phyloP scores from a whole-genome alignment of 2,888 invertebrate genomes.

The Coronaproctus castanopsis region DNA sequence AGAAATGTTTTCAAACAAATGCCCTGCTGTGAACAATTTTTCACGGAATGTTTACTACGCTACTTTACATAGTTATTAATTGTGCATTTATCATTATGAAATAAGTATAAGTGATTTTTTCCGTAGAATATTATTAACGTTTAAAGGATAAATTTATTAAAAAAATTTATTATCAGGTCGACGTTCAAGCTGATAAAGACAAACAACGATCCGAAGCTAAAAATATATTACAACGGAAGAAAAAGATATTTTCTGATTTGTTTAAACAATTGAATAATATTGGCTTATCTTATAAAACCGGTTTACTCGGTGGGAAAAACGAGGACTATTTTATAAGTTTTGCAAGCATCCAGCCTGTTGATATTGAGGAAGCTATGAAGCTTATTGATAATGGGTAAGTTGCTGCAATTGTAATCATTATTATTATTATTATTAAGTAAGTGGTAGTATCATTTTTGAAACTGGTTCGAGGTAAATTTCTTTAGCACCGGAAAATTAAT shows the following conservation, averaged over 20 bases:
- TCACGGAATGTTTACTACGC: too few species aligned
- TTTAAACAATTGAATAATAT: conserved; percentile 55
- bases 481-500: background rate
- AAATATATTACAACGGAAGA: conserved; percentile 62
- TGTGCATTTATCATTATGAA: too few species aligned
- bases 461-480: conserved; percentile 12
- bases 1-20: too few species aligned
- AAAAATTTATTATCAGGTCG: too few species aligned
- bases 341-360: conserved; percentile 39
- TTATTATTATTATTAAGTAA: too few species aligned
- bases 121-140: too few species aligned
- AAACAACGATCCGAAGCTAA: conserved; percentile 63
- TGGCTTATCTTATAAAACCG: conserved; percentile 64
- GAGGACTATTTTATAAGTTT: conserved; percentile 19
- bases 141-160: too few species aligned
- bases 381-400: too few species aligned
- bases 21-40: too few species aligned
- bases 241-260: conserved; percentile 62
- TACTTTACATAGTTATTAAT: too few species aligned
- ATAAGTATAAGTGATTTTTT: too few species aligned
- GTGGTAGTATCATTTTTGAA: background rate
- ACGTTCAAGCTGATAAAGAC: conserved; percentile 36
- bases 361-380: conserved; percentile 38
- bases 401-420: too few species aligned
- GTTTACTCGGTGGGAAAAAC: conserved; percentile 29